These are phyloP conservation scores for Pandion haliaetus DNA, from an alignment of 2,113 vertebrate species.

Conservation along the genomic window DNA sequence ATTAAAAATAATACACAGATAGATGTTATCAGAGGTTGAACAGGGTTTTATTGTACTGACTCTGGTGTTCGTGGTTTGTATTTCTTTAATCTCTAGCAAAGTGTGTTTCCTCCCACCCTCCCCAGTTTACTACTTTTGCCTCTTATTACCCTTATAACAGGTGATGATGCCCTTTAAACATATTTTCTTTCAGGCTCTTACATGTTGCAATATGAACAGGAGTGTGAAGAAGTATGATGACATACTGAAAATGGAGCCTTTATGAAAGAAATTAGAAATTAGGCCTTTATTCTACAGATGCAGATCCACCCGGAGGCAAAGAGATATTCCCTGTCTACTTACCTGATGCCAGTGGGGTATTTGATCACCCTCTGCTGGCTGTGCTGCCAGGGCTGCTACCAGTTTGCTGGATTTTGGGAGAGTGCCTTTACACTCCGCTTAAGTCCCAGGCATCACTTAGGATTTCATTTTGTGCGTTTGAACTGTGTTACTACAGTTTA, in stretches of 20 bases:
- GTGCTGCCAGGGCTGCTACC: background rate
- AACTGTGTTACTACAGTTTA: background rate
- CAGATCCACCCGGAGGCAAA: background rate
- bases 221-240: background rate
- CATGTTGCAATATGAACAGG: background rate
- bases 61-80: conserved; percentile 28
- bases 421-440: background rate
- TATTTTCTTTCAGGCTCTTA: background rate
- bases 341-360: background rate
- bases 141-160: background rate
- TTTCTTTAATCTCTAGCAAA: conserved; percentile 32
- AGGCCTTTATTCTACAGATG: background rate
- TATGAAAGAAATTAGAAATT: background rate
- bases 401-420: background rate
- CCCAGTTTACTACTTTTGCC: background rate
- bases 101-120: background rate
- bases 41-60: conserved; percentile 38
- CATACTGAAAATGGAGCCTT: background rate
- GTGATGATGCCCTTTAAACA: background rate
- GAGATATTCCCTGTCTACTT: background rate
- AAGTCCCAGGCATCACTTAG: background rate
- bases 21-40: conserved; percentile 56
- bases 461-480: background rate
- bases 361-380: conserved; percentile 17
- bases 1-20: conserved; percentile 56